Evolutionary conservation across 2,797 vertebrate species (phyloP).

Genomic region (Hybognathus amarus): DNA sequence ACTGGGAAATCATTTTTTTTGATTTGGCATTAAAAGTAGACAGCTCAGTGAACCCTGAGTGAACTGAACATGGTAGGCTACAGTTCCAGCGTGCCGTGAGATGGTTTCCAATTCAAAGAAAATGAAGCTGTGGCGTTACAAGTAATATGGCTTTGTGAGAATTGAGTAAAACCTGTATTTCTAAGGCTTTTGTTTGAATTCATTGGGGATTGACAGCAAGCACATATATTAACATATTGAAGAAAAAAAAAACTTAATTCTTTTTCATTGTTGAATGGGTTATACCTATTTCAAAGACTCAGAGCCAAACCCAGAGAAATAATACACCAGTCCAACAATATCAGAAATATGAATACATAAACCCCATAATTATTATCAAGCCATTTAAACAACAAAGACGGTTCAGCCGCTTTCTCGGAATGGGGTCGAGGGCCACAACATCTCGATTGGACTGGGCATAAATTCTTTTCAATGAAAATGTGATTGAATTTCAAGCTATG

Average conservation of each 20-base stretch:
- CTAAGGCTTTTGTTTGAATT: background rate
- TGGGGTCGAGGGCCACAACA: background rate
- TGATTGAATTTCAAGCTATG: conserved; percentile 20
- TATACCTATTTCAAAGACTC: conserved; percentile 32
- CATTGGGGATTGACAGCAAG: background rate
- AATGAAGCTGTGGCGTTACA: background rate
- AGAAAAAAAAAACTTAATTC: background rate
- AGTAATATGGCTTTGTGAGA: background rate
- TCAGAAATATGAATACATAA: conserved; percentile 26
- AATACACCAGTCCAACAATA: conserved; percentile 33
- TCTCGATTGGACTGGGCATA: background rate
- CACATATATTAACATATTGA: conserved; percentile 5
- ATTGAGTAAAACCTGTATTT: background rate
- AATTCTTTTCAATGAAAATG: conserved; percentile 1
- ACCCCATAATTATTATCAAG: conserved; percentile 41
- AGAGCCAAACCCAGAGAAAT: conserved; percentile 40
- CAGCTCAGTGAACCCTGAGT: background rate
- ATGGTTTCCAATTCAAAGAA: background rate
- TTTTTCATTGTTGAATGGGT: conserved; percentile 32
- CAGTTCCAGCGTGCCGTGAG: background rate
- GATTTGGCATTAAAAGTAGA: background rate
- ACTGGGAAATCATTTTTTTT: background rate
- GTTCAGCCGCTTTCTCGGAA: conserved; percentile 14
- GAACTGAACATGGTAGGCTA: background rate
- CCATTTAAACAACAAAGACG: conserved; percentile 30